Base-by-base conservation (phyloP, 1,140 invertebrate genomes). In the Paracyclopina nana region DNA sequence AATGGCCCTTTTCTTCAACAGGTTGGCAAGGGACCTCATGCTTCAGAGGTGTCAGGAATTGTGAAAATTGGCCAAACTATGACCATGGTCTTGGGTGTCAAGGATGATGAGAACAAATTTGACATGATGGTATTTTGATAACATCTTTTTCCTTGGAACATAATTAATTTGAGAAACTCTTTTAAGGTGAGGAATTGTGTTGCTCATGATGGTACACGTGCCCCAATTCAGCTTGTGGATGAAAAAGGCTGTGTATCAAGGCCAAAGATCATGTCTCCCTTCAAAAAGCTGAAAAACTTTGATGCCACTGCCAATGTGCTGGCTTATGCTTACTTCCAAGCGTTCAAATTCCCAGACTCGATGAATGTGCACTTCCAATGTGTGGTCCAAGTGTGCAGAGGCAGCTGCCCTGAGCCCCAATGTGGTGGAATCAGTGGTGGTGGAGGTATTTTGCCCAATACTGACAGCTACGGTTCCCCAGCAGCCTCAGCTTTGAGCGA, bases 351-450 rank as follows among this genome's bases (percentile, higher is more conserved):
- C 76, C 86, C 86, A 0, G 86, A 92, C 62, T 88, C 83, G 9
- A 91, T 91, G 86, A 88, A 91, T 60, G 85, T 92, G 1, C 86
- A 90, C 71, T 92, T 92, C 77, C 86, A 92, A 63, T 91, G 86
- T 61, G 84, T 88, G 1, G 91, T 92, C 57, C 86, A 92, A 70
- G 84, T 91, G 2, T 92, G 86, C 58, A 72, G 85, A 52, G 84
- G 86, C 63, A 82, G 87, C 60, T 91, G 86, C 60, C 85, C 85
- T 1, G 84, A 90, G 57, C 84, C 83, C 1, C 83, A 84, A 66
- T 87, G 82, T 62, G 78, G 75, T 9, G 72, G 34, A 38, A 20
- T n/a, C n/a, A n/a, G n/a, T n/a, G n/a, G n/a, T n/a, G n/a, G n/a
- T n/a, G n/a, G n/a, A n/a, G n/a, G n/a, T n/a, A n/a, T n/a, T n/a